Base-by-base conservation (phyloP, 37 sponge, comb jelly and placozoan species). In the Axinella damicornis region DNA sequence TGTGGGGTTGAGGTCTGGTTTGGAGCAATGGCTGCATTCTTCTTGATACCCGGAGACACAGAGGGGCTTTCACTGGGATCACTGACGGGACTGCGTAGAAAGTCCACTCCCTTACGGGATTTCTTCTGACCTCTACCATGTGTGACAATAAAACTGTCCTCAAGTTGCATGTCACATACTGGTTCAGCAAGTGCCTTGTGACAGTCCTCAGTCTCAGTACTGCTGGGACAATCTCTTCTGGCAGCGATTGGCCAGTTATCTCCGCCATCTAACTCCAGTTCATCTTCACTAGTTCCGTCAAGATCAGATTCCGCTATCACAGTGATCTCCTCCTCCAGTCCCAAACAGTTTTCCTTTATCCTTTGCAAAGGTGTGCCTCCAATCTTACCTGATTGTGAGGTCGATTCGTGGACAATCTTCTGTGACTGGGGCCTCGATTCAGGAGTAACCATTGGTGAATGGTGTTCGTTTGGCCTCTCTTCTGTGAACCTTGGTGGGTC, bases 241-340 rank as follows among this genome's bases (percentile, higher is more conserved):
- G 46, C 6, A 46, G 46, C 9, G 9, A 46, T 9, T 46, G 46
- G 46, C 46, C 9, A 9, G 9, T 9, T 12, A 9, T 9, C 46
- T 46, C n/a, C n/a, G n/a, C n/a, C n/a, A n/a, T n/a, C n/a, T 24
- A 13, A 15, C 35, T 59, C 19, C 6, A 4, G 27, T 5, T 58
- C 69, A 59, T 56, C 69, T 55, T 28, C 40, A n/a, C n/a, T n/a
- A 14, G 14, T 20, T 46, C 73, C 73, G n/a, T 85, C 85, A 16
- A 68, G 34, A 59, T 85, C 85, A n/a, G 85, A 85, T 27, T 85
- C 77, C n/a, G 41, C 58, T 16, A 85, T 73, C 39, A 65, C 66
- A 66, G 30, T 38, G 24, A 77, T 65, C 37, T 56, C 77, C 17
- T 21, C 59, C 67, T 24, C 30, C 46, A 46, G 46, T 36, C 15